Base-by-base conservation (phyloP, 2,797 vertebrate genomes). In the Chanos chanos region DNA sequence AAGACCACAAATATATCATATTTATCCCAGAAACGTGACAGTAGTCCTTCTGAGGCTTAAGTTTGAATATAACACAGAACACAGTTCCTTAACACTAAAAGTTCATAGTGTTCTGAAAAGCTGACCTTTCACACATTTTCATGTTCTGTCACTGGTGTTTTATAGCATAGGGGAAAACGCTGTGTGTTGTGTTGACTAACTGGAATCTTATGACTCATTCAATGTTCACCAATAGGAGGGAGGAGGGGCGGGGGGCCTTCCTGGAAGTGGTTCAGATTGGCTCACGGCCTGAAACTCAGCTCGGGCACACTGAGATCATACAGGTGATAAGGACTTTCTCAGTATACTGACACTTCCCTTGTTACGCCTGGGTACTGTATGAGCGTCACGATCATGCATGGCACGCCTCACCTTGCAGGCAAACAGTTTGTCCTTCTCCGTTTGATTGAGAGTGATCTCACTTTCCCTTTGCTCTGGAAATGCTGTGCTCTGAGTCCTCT, bases 391-490 rank as follows among this genome's bases (percentile, higher is more conserved):
- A 48, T 7, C 24, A 44, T 58, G 68, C 68, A 43, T 18, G 13
- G 45, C 28, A 62, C 10, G 1, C 36, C 86, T 89, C 75, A 91
- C 90, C 89, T 91, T 91, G 8, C 72, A 77, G 61, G 80, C 81
- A 48, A 89, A 90, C 37, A 81, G 56, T 25, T 61, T 64, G 45
- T 81, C 85, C 55, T 73, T 83, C 64, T 89, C 82, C 0, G 84
- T 77, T 10, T 50, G n/a, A 12, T 61, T 71, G 56, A 73, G 59
- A 45, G 66, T 55, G 52, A 77, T 73, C 70, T 78, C 83, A 66
- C 70, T 62, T 24, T 82, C 79, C 39, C 47, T 81, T 66, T 64
- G 10, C 50, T 74, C 75, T n/a, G 68, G 68, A 34, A 58, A 76
- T 0, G 41, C 9, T n/a, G 77, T 71, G 77, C 80, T 69, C 58